Percentiles rank a stretch among this genome's conserved stretches.
Conservation (phyloP, 1,140 invertebrate genomes). For the Neodiprion fabricii region DNA sequence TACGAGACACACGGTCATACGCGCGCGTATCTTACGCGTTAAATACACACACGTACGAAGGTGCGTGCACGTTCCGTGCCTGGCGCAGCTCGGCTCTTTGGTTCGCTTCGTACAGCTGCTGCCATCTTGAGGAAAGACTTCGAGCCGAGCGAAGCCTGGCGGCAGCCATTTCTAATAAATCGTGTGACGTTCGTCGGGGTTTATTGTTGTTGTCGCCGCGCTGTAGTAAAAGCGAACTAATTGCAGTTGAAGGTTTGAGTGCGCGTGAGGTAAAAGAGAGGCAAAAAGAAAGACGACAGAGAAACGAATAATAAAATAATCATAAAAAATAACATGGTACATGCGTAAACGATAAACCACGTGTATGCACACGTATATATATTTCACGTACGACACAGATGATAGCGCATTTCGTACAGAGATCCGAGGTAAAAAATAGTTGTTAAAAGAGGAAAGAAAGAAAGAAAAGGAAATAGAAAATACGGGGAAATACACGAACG, state of each 20-base stretch:
- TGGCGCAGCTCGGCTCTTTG: background rate
- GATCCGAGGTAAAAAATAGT: conserved; percentile 1
- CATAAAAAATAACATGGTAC: background rate
- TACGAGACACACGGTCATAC: background rate
- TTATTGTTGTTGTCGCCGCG: conserved; percentile 7
- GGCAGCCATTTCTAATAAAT: conserved; percentile 1
- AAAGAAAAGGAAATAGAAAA: no score
- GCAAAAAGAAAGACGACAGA: background rate
- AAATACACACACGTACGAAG: background rate
- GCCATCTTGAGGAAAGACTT: background rate
- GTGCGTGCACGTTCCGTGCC: background rate
- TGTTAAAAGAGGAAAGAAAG: background rate
- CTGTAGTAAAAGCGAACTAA: conserved; percentile 7
- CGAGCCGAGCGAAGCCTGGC: background rate
- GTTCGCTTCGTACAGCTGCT: background rate
- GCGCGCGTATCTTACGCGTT: background rate
- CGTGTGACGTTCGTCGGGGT: conserved; percentile 2
- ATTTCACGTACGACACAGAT: background rate
- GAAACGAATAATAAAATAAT: background rate
- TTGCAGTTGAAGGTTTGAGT: conserved; percentile 4
- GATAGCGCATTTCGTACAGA: conserved; percentile 1
- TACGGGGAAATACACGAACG: no score
- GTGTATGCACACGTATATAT: background rate
- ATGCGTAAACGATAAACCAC: conserved; percentile 1
- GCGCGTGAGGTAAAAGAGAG: background rate